Conservation (phyloP, 2,888 invertebrate species). For the Hydroisotoma schaefferi region DNA sequence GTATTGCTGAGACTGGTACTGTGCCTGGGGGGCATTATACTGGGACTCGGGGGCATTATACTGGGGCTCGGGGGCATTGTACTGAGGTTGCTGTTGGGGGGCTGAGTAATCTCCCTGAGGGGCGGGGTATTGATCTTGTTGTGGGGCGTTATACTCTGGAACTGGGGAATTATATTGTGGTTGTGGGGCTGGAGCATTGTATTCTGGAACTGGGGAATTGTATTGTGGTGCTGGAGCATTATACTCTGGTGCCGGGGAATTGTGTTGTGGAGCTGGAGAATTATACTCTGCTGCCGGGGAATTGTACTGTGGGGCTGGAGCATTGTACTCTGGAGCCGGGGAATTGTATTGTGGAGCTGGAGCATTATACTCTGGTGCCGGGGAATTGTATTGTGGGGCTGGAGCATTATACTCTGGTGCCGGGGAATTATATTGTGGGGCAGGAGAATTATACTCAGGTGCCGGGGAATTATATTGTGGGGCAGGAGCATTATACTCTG, state of each 20-base stretch:
- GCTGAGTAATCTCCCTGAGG: constrained; percentile 9
- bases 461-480: constrained; percentile 11
- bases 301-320: constrained; percentile 1
- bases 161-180: constrained; percentile 8
- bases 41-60: constrained; percentile 9
- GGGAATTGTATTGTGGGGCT: constrained; percentile 39
- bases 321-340: constrained; percentile 3
- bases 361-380: constrained; percentile 20
- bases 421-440: constrained; percentile 20
- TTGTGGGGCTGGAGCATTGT: constrained; percentile 14
- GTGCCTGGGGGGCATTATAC: constrained; percentile 25
- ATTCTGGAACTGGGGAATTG: neutral
- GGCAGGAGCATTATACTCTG: constrained; percentile 2
- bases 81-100: constrained; percentile 3
- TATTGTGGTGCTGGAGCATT: constrained; percentile 11
- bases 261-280: constrained; percentile 22
- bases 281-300: constrained; percentile 15
- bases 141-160: constrained; percentile 21
- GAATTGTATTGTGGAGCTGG: neutral
- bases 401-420: constrained; percentile 24
- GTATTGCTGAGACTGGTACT: constrained; percentile 29
- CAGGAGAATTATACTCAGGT: constrained; percentile 7
- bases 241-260: constrained; percentile 7
- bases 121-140: neutral
- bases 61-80: neutral